These are phyloP conservation scores for Sipha maydis DNA, from an alignment of 2,888 invertebrate genomes.

Conservation along the genomic window DNA sequence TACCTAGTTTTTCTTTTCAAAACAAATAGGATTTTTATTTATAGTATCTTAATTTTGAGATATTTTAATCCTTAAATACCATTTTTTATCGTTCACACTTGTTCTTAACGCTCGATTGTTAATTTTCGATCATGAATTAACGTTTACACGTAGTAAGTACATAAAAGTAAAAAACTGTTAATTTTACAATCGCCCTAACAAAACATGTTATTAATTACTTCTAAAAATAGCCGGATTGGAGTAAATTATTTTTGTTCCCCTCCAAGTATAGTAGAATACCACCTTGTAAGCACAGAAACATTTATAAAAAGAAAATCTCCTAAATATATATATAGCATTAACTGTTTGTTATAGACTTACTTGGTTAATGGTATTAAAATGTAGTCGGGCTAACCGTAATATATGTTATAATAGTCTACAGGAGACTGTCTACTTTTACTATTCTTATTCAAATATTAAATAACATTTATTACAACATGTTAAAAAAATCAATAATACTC, in stretches of 20 bases:
- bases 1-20: too few relatives aligned
- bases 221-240: slow-evolving; percentile 20
- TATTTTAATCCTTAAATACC: too few relatives aligned
- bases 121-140: not conserved
- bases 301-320: not conserved
- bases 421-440: not conserved
- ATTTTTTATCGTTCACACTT: too few relatives aligned
- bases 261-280: not conserved
- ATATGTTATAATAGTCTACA: not conserved
- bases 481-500: too few relatives aligned
- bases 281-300: not conserved
- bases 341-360: too few relatives aligned
- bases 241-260: slow-evolving; percentile 25
- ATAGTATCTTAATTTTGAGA: too few relatives aligned
- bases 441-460: not conserved
- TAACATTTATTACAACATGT: not conserved
- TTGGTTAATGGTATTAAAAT: too few relatives aligned
- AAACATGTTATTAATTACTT: slow-evolving; percentile 43
- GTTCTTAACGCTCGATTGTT: too few relatives aligned
- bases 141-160: not conserved
- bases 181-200: not conserved
- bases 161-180: not conserved
- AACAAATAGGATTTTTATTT: too few relatives aligned
- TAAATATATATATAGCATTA: not conserved
- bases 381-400: too few relatives aligned